A percentile compares a stretch with the other conserved stretches of the same genome.
phyloP scores from a whole-genome alignment of 53 echinoderm and acorn worm genomes.

The Echinometra lucunter region DNA sequence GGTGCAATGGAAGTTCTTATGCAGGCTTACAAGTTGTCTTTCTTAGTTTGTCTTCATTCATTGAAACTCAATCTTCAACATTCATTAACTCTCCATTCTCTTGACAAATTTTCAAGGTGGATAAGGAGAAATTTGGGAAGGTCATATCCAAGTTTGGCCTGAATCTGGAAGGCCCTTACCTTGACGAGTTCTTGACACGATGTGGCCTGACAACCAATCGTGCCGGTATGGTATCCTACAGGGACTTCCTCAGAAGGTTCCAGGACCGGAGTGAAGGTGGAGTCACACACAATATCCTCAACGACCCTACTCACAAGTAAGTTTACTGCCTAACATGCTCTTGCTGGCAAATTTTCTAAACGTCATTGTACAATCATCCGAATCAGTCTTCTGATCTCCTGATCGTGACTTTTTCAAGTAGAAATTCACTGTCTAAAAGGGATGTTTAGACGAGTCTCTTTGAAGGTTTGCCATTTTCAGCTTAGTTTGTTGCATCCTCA shows the following conservation, averaged over 20 bases:
- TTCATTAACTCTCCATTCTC: background rate
- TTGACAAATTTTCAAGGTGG: conserved; percentile 68
- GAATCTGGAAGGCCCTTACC: conserved; percentile 84
- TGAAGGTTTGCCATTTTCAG: no score
- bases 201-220: conserved; percentile 80
- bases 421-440: no score
- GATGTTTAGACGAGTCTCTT: no score
- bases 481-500: no score
- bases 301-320: conserved; percentile 95
- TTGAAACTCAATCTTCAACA: background rate
- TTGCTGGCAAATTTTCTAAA: no score
- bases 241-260: conserved; percentile 92
- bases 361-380: no score
- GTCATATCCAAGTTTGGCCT: conserved; percentile 91
- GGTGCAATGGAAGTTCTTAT: no score
- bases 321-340: background rate
- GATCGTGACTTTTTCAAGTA: no score
- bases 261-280: conserved; percentile 95
- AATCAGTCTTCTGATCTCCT: no score
- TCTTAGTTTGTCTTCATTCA: background rate
- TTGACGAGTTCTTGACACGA: conserved; percentile 88
- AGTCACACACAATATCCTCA: conserved; percentile 87
- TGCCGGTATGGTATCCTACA: conserved; percentile 85
- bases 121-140: conserved; percentile 79
- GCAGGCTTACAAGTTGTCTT: no score